phyloP scores from a whole-genome alignment of 2,888 invertebrate genomes.

The Callinectes sapidus region DNA sequence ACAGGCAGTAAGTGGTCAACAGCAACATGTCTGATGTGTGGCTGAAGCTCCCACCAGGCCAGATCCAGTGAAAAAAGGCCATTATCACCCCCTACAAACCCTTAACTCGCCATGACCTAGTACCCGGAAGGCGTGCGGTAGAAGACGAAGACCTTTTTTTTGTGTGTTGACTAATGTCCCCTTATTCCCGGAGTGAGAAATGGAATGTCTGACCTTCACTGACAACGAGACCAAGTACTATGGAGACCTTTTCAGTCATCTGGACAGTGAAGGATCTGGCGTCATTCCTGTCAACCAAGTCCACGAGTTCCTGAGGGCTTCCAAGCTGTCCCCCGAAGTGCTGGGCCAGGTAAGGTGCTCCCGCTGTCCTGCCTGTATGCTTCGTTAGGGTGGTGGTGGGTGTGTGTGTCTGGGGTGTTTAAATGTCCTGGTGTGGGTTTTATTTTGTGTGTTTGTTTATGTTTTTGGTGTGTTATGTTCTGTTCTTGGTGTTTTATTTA shows the following conservation, averaged over 20 bases:
- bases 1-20: conserved; percentile 45
- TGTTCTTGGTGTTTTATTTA: too few species aligned
- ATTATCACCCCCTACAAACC: neutral
- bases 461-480: too few species aligned
- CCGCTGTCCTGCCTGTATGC: too few species aligned
- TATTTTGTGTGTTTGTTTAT: too few species aligned
- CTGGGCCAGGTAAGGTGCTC: conserved; percentile 49
- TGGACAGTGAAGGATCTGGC: conserved; percentile 62
- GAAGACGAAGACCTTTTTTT: neutral
- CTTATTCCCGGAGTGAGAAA: conserved; percentile 40
- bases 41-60: neutral
- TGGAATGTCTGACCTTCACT: conserved; percentile 63
- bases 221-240: conserved; percentile 67
- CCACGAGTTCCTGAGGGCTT: conserved; percentile 65
- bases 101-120: neutral
- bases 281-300: conserved; percentile 61
- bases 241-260: conserved; percentile 61
- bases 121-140: neutral
- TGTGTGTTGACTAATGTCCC: too few species aligned
- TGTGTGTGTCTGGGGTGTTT: too few species aligned
- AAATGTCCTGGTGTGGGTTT: too few species aligned
- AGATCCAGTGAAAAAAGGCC: neutral
- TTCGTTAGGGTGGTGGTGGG: too few species aligned
- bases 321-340: conserved; percentile 59
- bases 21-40: conserved; percentile 66